Conservation (phyloP, 2,113 vertebrate species). For the Sylvietta virens region DNA sequence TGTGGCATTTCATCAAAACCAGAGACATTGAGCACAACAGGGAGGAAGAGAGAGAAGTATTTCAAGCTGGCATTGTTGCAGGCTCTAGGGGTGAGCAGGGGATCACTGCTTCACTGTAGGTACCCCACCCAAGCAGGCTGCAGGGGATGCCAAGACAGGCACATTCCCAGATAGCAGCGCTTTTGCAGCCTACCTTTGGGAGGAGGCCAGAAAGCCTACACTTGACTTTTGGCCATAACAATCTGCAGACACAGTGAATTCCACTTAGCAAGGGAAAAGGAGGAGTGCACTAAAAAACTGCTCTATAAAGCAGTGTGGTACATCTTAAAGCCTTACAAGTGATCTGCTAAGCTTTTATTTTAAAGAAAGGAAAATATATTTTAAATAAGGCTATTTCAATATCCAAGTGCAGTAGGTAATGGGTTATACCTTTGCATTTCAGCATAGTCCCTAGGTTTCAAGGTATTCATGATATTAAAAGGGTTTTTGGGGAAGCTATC, state of each 20-base stretch:
- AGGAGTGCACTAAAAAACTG: neutral
- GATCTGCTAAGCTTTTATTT: neutral
- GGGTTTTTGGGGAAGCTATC: neutral
- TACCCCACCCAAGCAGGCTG: neutral
- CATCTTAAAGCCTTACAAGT: slow-evolving; percentile 1
- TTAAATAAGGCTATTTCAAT: neutral
- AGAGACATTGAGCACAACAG: neutral
- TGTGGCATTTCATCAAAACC: neutral
- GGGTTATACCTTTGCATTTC: neutral
- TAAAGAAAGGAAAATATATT: neutral
- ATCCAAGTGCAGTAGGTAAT: neutral
- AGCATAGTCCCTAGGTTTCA: neutral
- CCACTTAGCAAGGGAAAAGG: neutral
- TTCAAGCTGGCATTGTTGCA: neutral
- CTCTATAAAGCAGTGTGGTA: neutral
- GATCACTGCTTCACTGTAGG: neutral
- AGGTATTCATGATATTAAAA: neutral
- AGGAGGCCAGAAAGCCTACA: neutral
- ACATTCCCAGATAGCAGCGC: fast-evolving
- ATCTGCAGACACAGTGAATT: slow-evolving; percentile 28
- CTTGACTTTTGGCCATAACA: neutral
- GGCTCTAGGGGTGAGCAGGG: neutral
- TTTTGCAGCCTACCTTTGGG: neutral
- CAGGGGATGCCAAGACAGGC: neutral
- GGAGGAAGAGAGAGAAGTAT: neutral